These are phyloP conservation scores for Stenolophus ochropezus DNA, from an alignment of 2,888 invertebrate genomes.

Conservation along the genomic window DNA sequence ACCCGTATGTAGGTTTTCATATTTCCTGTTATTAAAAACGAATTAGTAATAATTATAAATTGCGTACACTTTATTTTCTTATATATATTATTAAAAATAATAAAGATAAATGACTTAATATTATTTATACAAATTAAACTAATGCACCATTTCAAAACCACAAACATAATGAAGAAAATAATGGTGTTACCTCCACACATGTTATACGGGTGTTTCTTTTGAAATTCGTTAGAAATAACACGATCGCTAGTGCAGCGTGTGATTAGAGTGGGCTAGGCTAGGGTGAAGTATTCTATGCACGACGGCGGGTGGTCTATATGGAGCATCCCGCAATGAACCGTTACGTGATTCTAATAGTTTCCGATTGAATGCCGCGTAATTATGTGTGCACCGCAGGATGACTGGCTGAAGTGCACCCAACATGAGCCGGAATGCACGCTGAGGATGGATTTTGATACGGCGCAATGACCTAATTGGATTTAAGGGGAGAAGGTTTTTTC, in stretches of 20 bases:
- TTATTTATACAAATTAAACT: background rate
- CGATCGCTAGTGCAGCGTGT: no score
- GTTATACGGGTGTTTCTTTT: background rate
- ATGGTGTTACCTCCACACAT: background rate
- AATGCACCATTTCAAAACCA: background rate
- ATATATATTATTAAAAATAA: background rate
- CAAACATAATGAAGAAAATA: background rate
- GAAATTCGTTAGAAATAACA: background rate
- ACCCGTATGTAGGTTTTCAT: background rate
- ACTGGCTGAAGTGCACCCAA: background rate
- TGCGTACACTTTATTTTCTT: background rate
- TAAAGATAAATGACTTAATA: background rate
- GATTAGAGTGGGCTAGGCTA: background rate
- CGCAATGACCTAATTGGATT: background rate
- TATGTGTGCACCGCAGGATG: slow-evolving; percentile 40
- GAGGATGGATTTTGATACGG: slow-evolving; percentile 21
- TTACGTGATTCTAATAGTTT: slow-evolving; percentile 46
- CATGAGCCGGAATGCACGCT: slow-evolving; percentile 7
- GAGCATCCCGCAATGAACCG: slow-evolving; percentile 36
- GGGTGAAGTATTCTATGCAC: background rate
- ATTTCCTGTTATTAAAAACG: background rate
- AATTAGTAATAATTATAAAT: background rate
- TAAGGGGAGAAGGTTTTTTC: background rate
- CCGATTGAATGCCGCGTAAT: slow-evolving; percentile 37
- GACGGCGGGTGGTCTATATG: slow-evolving; percentile 15